These are phyloP conservation scores for Leptoclinus maculatus DNA, from an alignment of 2,797 vertebrate species.

Conservation along the genomic window DNA sequence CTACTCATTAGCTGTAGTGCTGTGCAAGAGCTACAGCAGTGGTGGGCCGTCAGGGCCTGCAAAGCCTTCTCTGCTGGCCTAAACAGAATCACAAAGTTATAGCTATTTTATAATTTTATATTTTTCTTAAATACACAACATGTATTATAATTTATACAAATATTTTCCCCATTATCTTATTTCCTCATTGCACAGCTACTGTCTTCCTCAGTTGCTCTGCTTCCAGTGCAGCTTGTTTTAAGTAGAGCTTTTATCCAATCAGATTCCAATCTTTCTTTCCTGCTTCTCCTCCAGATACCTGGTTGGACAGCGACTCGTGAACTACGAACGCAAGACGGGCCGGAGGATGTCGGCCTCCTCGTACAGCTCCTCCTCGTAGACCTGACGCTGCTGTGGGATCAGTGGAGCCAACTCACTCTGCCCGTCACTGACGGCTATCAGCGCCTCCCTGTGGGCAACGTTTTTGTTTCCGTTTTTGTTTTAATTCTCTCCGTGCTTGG, in stretches of 20 bases:
- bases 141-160: too few species aligned
- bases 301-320: conserved; percentile 96
- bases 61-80: too few species aligned
- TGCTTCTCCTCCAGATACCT: conserved; percentile 87
- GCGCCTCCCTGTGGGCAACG: conserved; percentile 33
- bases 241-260: too few species aligned
- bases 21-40: too few species aligned
- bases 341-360: conserved; percentile 64
- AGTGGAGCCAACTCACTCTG: conserved; percentile 15
- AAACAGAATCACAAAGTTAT: too few species aligned
- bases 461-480: conserved; percentile 2
- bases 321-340: conserved; percentile 94
- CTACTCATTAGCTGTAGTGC: not conserved
- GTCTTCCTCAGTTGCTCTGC: too few species aligned
- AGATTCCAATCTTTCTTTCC: not conserved
- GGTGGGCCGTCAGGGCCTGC: too few species aligned
- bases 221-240: too few species aligned
- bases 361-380: conserved; percentile 57
- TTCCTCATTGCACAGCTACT: too few species aligned
- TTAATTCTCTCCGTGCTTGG: conserved; percentile 11
- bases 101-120: too few species aligned
- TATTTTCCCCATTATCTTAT: too few species aligned
- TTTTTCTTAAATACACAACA: too few species aligned
- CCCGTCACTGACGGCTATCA: conserved; percentile 4
- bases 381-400: conserved; percentile 14